These are phyloP conservation scores for Lateolabrax maculatus DNA, from an alignment of 2,797 vertebrate genomes.

Conservation along the genomic window DNA sequence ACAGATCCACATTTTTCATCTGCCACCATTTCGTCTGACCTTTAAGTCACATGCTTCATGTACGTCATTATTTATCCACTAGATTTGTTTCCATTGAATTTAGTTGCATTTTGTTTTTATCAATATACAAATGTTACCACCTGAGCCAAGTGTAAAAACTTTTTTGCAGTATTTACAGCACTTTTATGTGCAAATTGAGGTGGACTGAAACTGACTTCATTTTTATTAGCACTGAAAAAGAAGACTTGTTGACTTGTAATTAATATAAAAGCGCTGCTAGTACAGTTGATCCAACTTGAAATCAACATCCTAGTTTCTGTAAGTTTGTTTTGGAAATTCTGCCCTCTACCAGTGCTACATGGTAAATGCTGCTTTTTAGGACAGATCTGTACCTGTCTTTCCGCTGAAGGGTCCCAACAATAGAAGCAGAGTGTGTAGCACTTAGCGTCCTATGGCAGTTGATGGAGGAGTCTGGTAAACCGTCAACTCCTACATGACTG, in stretches of 20 bases:
- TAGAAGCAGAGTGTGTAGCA: slow-evolving; percentile 77
- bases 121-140: neutral
- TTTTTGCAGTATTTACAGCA: neutral
- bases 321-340: neutral
- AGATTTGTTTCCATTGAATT: neutral
- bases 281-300: neutral
- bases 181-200: neutral
- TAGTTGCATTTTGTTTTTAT: neutral
- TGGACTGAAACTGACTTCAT: neutral
- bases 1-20: neutral
- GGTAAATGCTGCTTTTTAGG: neutral
- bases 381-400: slow-evolving; percentile 87
- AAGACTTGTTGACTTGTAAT: neutral
- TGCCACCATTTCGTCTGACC: neutral
- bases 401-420: slow-evolving; percentile 73
- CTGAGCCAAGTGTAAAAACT: neutral
- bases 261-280: neutral
- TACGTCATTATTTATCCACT: neutral
- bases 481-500: slow-evolving; percentile 74
- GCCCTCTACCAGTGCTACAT: neutral
- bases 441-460: slow-evolving; percentile 82
- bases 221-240: neutral
- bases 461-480: slow-evolving; percentile 76
- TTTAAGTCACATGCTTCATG: neutral
- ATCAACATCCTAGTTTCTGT: neutral